phyloP scores from a whole-genome alignment of 2,113 vertebrate species.

The Dicentrarchus labrax region DNA sequence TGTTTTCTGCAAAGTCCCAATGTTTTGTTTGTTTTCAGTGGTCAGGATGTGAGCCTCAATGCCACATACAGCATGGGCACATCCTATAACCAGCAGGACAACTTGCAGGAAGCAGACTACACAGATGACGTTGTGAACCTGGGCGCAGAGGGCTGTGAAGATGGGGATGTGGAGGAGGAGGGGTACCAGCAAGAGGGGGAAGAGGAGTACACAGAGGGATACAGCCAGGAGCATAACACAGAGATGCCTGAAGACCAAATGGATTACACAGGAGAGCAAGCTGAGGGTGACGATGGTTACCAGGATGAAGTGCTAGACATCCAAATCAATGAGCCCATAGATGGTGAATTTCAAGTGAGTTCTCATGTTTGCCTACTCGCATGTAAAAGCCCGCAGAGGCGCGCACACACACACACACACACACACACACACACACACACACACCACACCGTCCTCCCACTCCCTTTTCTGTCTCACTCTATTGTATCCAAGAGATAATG shows the following conservation, averaged over 20 bases:
- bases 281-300: slow-evolving; percentile 86
- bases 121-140: slow-evolving; percentile 87
- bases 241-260: slow-evolving; percentile 88
- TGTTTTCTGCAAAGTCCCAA: neutral
- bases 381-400: slow-evolving; percentile 1
- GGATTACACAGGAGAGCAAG: slow-evolving; percentile 87
- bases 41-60: slow-evolving; percentile 89
- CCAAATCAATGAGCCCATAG: slow-evolving; percentile 95
- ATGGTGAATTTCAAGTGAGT: slow-evolving; percentile 96
- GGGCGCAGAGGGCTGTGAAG: slow-evolving; percentile 84
- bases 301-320: slow-evolving; percentile 95
- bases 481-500: slow-evolving; percentile 86
- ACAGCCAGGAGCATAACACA: slow-evolving; percentile 82
- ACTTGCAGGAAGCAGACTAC: slow-evolving; percentile 81
- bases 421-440: slow-evolving; percentile 12
- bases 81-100: slow-evolving; percentile 87
- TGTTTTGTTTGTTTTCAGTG: slow-evolving; percentile 78
- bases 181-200: slow-evolving; percentile 78
- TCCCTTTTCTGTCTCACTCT: slow-evolving; percentile 66
- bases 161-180: slow-evolving; percentile 59
- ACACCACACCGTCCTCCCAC: slow-evolving; percentile 40
- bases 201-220: slow-evolving; percentile 84
- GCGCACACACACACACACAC: neutral
- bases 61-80: slow-evolving; percentile 84
- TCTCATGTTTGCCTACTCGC: slow-evolving; percentile 47